Evolutionary conservation across 2,888 invertebrate species (phyloP).

Genomic region (Papilio demoleus): DNA sequence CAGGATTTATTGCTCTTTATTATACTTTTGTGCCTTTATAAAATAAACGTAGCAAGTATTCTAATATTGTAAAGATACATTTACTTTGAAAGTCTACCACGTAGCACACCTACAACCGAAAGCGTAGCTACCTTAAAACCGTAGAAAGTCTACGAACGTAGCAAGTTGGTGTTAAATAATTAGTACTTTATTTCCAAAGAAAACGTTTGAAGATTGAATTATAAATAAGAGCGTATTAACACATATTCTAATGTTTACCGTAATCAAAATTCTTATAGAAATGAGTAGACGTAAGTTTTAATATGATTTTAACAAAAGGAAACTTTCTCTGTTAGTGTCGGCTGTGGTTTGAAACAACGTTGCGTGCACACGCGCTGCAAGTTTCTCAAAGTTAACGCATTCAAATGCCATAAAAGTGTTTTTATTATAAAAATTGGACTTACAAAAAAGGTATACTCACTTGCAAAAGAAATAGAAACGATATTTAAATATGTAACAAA

Average conservation of each 20-base stretch:
- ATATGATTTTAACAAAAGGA: neutral
- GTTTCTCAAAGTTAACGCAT: conserved; percentile 8
- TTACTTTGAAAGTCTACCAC: neutral
- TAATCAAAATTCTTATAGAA: neutral
- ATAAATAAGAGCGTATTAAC: neutral
- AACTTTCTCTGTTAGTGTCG: conserved; percentile 10
- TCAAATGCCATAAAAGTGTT: neutral
- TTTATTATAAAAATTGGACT: neutral
- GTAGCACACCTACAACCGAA: neutral
- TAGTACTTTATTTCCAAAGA: neutral
- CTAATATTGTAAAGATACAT: neutral
- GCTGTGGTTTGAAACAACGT: conserved; percentile 1
- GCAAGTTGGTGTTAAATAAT: neutral
- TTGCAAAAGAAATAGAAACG: neutral
- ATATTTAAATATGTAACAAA: too few species aligned
- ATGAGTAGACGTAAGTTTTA: neutral
- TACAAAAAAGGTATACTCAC: neutral
- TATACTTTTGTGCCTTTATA: too few species aligned
- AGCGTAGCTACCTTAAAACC: neutral
- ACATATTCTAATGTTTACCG: too few species aligned
- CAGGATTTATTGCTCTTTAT: too few species aligned
- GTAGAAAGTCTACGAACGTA: conserved; percentile 8
- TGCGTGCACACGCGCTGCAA: conserved; percentile 6
- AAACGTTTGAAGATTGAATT: neutral
- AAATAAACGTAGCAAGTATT: neutral